Evolutionary conservation across 2,113 vertebrate species (phyloP).

Genomic region (Pleuronectes platessa): DNA sequence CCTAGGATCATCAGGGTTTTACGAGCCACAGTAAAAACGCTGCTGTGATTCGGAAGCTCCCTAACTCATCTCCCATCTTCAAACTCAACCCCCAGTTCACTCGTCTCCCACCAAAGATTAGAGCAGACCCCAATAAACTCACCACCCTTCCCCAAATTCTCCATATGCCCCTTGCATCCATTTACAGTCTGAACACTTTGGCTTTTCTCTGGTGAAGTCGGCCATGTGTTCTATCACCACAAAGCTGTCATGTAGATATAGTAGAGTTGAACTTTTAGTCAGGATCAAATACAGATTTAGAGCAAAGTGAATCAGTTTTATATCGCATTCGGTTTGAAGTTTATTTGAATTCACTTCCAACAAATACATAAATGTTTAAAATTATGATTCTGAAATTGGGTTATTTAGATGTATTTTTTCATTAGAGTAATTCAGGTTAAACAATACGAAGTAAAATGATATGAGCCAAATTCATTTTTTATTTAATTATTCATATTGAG

Average conservation of each 20-base stretch:
- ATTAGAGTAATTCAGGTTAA: too few relatives aligned
- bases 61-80: constrained; percentile 37
- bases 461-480: too few relatives aligned
- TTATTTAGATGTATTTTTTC: too few relatives aligned
- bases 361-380: too few relatives aligned
- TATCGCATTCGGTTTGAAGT: too few relatives aligned
- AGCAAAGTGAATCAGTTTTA: too few relatives aligned
- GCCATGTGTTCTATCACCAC: constrained; percentile 12
- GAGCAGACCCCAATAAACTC: constrained; percentile 59
- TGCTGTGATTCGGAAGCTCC: constrained; percentile 65
- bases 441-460: too few relatives aligned
- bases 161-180: constrained; percentile 21
- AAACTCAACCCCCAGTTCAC: constrained; percentile 21
- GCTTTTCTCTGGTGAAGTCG: not conserved
- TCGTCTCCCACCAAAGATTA: constrained; percentile 65
- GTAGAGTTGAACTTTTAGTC: too few relatives aligned
- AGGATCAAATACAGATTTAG: too few relatives aligned
- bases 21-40: constrained; percentile 70
- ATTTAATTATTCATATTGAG: too few relatives aligned
- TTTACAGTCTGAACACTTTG: constrained; percentile 6
- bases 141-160: constrained; percentile 17
- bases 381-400: too few relatives aligned
- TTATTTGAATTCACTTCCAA: too few relatives aligned
- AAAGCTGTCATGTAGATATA: constrained; percentile 9
- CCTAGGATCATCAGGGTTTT: constrained; percentile 76